Conservation (phyloP, 2,113 vertebrate genomes). For the Istiophorus platypterus region DNA sequence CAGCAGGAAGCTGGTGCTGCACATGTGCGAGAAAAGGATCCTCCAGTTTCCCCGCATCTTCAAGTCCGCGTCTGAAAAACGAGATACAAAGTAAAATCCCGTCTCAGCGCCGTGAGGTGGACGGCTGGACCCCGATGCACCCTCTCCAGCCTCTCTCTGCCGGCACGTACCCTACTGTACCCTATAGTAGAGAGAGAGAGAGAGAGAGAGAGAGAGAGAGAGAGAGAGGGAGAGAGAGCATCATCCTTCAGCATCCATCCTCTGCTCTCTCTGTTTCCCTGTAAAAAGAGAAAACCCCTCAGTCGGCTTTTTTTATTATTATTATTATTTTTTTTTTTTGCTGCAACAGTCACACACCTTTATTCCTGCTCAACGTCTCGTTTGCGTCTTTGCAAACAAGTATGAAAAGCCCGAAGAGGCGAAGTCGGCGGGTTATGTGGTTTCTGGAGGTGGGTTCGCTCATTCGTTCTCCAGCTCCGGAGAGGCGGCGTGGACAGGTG, state of each 20-base stretch:
- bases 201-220: constrained; percentile 40
- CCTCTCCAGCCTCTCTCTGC: constrained; percentile 50
- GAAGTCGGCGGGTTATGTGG: not conserved
- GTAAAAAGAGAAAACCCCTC: constrained; percentile 5
- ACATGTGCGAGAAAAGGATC: constrained; percentile 72
- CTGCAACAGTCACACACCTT: constrained; percentile 27
- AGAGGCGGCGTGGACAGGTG: not conserved
- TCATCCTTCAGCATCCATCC: constrained; percentile 6
- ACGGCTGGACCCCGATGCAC: constrained; percentile 41
- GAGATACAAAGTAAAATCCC: constrained; percentile 31
- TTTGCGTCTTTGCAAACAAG: constrained; percentile 12
- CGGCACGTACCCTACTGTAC: constrained; percentile 64
- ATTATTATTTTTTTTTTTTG: too few relatives aligned
- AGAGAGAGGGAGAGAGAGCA: constrained; percentile 34
- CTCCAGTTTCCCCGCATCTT: constrained; percentile 83
- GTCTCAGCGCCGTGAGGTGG: not conserved
- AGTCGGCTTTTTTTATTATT: too few relatives aligned
- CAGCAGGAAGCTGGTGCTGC: constrained; percentile 74
- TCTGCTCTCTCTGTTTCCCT: constrained; percentile 1
- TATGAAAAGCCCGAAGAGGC: not conserved
- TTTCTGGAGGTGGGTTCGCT: not conserved
- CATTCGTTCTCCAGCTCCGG: not conserved
- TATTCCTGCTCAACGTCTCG: not conserved
- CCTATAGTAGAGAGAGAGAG: not conserved
- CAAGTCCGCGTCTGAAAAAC: constrained; percentile 3